Percentiles rank a stretch among this genome's conserved stretches.
Evolutionary conservation across 2,113 vertebrate genomes (phyloP).

Genomic region (Forbesichthys agassizii): DNA sequence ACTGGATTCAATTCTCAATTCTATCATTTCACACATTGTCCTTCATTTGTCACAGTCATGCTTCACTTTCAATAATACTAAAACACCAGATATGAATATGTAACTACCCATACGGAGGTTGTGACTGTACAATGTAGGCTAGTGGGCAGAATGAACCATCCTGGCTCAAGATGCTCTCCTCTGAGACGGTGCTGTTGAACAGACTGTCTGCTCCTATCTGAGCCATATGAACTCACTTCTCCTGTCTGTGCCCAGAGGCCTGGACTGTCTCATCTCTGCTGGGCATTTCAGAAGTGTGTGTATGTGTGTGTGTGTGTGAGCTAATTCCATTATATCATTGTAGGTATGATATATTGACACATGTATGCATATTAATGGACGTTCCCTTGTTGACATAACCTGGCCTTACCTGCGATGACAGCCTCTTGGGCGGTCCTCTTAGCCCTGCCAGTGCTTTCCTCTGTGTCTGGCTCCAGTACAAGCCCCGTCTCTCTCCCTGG

Average conservation of each 20-base stretch:
- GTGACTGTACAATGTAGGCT: slow-evolving; percentile 11
- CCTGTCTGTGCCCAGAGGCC: slow-evolving; percentile 3
- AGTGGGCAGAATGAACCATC: slow-evolving; percentile 20
- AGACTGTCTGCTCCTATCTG: neutral
- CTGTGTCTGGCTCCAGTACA: slow-evolving; percentile 18
- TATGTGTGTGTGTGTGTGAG: slow-evolving; percentile 6
- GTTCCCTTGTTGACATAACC: neutral
- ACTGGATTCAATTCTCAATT: slow-evolving; percentile 49
- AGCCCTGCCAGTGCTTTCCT: slow-evolving; percentile 20
- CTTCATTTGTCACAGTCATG: slow-evolving; percentile 34
- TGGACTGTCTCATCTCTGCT: slow-evolving; percentile 22
- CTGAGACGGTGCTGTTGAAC: neutral
- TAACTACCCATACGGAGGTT: neutral
- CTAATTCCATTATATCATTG: neutral
- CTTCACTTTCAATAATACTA: slow-evolving; percentile 1
- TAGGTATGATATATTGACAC: neutral
- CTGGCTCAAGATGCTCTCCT: slow-evolving; percentile 34
- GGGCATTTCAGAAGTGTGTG: neutral
- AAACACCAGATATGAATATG: too few relatives aligned
- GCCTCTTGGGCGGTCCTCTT: slow-evolving; percentile 42
- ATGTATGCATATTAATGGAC: neutral
- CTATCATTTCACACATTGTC: slow-evolving; percentile 45
- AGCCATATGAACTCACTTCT: neutral
- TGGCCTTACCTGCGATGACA: slow-evolving; percentile 50
- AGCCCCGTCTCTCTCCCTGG: slow-evolving; percentile 43